Evolutionary conservation across 2,797 vertebrate species (phyloP).

Genomic region (Mallotus villosus): DNA sequence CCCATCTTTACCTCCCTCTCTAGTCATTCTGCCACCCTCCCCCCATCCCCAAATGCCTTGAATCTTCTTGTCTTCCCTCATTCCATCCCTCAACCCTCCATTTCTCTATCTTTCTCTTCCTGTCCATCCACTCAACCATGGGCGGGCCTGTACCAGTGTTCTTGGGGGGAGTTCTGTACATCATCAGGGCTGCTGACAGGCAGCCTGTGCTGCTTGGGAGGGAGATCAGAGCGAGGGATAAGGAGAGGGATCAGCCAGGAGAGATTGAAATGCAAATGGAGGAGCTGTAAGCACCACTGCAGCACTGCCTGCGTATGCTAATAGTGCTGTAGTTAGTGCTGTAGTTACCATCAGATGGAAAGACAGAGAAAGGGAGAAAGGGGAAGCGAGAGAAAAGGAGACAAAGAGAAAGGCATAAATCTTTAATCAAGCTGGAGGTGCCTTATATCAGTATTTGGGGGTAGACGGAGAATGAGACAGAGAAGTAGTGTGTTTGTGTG

Average conservation of each 20-base stretch:
- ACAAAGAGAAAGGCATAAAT: neutral
- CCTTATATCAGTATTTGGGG: neutral
- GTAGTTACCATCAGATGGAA: neutral
- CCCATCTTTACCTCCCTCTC: neutral
- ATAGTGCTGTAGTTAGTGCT: neutral
- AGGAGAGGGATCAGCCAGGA: neutral
- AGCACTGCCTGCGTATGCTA: neutral
- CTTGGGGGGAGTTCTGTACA: neutral
- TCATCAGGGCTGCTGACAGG: neutral
- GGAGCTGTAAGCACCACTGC: neutral
- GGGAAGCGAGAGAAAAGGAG: neutral
- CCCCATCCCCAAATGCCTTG: neutral
- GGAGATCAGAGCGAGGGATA: neutral
- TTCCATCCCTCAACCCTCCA: neutral
- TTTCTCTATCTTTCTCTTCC: too few relatives aligned
- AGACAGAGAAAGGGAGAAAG: neutral
- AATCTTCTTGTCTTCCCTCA: too few relatives aligned
- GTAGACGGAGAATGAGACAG: neutral
- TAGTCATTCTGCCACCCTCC: neutral
- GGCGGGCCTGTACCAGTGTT: too few relatives aligned
- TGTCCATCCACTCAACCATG: too few relatives aligned
- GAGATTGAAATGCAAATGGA: conserved; percentile 14
- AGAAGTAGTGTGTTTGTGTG: neutral
- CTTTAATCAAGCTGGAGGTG: neutral
- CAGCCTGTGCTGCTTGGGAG: neutral